Base-by-base conservation (phyloP, 2,797 vertebrate genomes). In the Pipistrellus pipistrellus region DNA sequence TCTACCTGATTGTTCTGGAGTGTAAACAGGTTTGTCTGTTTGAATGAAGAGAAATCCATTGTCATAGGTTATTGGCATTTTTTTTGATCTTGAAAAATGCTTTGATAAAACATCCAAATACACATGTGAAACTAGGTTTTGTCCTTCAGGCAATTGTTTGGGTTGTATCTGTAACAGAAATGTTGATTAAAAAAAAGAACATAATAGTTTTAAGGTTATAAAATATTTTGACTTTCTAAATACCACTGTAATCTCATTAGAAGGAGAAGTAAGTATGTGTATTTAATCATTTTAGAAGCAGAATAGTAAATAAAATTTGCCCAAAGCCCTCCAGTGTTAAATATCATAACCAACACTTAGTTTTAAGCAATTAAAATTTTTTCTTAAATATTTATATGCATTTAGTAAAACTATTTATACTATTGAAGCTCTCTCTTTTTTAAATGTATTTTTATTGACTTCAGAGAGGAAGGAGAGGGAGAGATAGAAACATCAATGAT, bases 31-130 rank as follows among this genome's bases (percentile, higher is more conserved):
- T 95, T 99, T 99, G 98, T 99, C 99, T 0, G 99, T 99, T 77
- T 99, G 99, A 95, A 99, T 97, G 93, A 99, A 99, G 91, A 99
- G 98, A 98, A 99, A 99, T 12, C 99, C 99, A 75, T 99, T 99
- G 30, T 98, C 82, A 59, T 98, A 98, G 46, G 98, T 98, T 88
- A 99, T 83, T 0, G 98, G 97, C 0, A 99, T 94, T 62, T 96
- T 98, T 97, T 98, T 97, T 10, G 98, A 94, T 78, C 96, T 96
- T 83, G 98, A 98, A 97, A 99, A 98, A 94, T 98, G 98, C 1
- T 89, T 55, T 20, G 99, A 99, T 75, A 98, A 93, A 35, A 99
- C 98, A 73, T 99, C 98, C 84, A 99, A 98, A 94, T 98, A 98
- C 87, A 99, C 98, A 53, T 98, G 93, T 62, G 97, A 95, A 35